Base-by-base conservation (phyloP, 2,113 vertebrate species). In the Forbesichthys agassizii region DNA sequence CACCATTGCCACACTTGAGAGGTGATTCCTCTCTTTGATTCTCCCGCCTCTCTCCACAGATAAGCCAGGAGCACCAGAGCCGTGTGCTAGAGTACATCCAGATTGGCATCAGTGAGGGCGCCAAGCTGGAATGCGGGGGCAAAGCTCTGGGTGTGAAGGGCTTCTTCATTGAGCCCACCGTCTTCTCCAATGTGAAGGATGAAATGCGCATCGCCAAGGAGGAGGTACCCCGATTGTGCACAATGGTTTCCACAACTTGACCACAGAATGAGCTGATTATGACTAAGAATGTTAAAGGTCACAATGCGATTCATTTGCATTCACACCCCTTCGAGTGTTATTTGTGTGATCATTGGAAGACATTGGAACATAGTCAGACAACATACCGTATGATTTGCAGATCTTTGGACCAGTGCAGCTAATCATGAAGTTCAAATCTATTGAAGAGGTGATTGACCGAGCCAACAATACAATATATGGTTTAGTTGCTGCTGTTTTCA, bases 351-450 rank as follows among this genome's bases (percentile, higher is more conserved):
- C 12, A n/a, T n/a, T 53, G 14, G 36, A 42, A 42, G 36, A 42
- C 7, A 8, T 42, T 61, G 1, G 5, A 48, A 1, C 9, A 42
- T 5, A 33, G 8, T 66, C 14, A 59, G 54, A 14, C 36, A 7
- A 7, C 33, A 4, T 16, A 27, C 11, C 59, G 11, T 66, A 47
- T 74, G 66, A 18, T 68, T 70, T 84, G 60, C 87, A 99, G 98
- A 99, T 99, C 89, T 99, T 99, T 90, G 98, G 98, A 48, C 98
- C 98, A 0, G 98, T 99, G 73, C 98, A 99, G 91, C 96, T 95
- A 91, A 98, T 99, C 77, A 88, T 99, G 93, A 95, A 96, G 88
- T 99, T 99, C 90, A 98, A 98, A 91, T 97, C 96, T 6, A 91
- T 97, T 71, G 97, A 98, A 64, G 98, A 99, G 92, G 98, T 96